phyloP scores from a whole-genome alignment of 1,140 invertebrate genomes.

The Drosophila ficusphila region DNA sequence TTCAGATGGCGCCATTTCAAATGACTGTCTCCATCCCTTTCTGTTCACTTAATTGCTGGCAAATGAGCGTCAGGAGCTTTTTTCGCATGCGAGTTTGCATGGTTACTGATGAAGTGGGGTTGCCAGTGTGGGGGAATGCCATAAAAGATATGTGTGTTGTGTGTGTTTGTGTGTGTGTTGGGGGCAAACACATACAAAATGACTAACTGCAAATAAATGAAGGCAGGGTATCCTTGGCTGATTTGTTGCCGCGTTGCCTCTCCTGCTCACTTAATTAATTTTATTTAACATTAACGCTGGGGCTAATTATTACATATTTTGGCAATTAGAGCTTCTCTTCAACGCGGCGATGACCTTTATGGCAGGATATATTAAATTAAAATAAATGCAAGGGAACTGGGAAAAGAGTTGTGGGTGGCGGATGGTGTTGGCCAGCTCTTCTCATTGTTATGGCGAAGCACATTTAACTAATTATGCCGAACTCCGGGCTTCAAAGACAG shows the following conservation, averaged over 20 bases:
- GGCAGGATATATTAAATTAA: constrained; percentile 41
- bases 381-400: constrained; percentile 27
- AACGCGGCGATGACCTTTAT: constrained; percentile 34
- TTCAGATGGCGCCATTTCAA: constrained; percentile 59
- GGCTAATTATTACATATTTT: constrained; percentile 52
- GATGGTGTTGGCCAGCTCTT: constrained; percentile 5
- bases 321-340: constrained; percentile 20
- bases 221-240: constrained; percentile 49
- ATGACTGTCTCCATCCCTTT: constrained; percentile 45
- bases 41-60: constrained; percentile 74
- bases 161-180: constrained; percentile 7
- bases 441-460: constrained; percentile 70
- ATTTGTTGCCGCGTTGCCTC: constrained; percentile 16
- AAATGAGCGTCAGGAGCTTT: constrained; percentile 67
- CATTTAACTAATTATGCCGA: constrained; percentile 80
- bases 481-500: constrained; percentile 67
- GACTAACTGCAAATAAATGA: constrained; percentile 74
- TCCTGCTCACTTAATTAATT: constrained; percentile 70
- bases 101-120: background rate
- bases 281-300: constrained; percentile 41
- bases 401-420: background rate
- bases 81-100: constrained; percentile 19
- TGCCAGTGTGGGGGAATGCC: constrained; percentile 4
- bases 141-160: background rate
- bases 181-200: constrained; percentile 59